These are phyloP conservation scores for Saxicola maurus DNA, from an alignment of 2,797 vertebrate genomes.

Conservation along the genomic window DNA sequence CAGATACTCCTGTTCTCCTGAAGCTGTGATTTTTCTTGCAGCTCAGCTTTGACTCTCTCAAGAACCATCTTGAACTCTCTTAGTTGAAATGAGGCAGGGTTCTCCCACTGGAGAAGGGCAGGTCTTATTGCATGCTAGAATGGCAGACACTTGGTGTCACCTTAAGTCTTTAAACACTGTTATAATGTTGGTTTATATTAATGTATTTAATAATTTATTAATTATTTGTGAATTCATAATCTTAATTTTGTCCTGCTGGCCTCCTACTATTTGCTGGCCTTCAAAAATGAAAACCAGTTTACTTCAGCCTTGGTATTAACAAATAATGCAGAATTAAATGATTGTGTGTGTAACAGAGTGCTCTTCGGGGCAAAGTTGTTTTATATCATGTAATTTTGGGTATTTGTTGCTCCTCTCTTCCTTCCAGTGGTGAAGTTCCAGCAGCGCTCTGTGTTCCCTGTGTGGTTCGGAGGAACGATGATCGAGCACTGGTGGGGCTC, in stretches of 20 bases:
- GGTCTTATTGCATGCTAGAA: neutral
- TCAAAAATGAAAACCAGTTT: neutral
- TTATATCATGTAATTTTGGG: neutral
- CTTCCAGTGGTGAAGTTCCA: slow-evolving; percentile 86
- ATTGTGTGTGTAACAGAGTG: neutral
- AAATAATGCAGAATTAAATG: neutral
- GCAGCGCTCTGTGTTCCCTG: slow-evolving; percentile 82
- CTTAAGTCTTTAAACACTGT: neutral
- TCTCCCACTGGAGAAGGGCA: neutral
- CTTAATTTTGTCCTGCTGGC: neutral
- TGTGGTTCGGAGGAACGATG: slow-evolving; percentile 72
- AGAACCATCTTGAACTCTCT: neutral
- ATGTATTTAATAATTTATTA: neutral
- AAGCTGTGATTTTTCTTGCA: neutral
- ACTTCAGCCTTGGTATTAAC: neutral
- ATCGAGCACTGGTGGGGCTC: slow-evolving; percentile 83
- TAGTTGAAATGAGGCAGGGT: neutral
- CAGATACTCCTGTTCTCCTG: no score
- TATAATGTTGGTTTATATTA: neutral
- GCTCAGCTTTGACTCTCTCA: neutral
- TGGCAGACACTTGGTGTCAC: neutral
- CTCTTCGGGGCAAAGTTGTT: neutral
- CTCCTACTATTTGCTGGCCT: neutral
- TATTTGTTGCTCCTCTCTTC: neutral
- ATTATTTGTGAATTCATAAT: neutral